Evolutionary conservation across 2,888 invertebrate species (phyloP).

Genomic region (Oscheius sp.): DNA sequence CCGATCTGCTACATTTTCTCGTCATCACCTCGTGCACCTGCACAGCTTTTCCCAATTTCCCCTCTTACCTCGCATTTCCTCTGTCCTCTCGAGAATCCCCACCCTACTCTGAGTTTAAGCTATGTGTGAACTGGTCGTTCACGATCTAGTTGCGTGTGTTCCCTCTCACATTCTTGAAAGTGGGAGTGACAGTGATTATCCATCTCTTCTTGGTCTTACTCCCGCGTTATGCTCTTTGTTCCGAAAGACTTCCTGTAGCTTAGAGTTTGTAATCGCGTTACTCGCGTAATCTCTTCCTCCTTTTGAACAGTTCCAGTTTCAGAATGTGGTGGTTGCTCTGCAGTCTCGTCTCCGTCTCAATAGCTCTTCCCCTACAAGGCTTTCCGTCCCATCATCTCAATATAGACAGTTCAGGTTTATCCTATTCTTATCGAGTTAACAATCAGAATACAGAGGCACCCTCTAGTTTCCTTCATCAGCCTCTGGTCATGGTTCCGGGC

Average conservation of each 20-base stretch:
- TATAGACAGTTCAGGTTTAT: background rate
- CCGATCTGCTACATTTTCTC: too few species aligned
- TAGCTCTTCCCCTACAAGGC: constrained; percentile 19
- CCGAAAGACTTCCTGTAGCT: background rate
- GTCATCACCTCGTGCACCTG: too few species aligned
- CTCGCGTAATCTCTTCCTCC: background rate
- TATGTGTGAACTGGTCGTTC: too few species aligned
- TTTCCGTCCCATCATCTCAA: background rate
- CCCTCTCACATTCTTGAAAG: constrained; percentile 4
- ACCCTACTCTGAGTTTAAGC: background rate
- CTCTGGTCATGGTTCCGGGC: constrained; percentile 5
- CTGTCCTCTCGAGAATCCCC: background rate
- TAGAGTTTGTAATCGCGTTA: background rate
- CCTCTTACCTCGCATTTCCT: background rate
- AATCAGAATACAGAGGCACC: too few species aligned
- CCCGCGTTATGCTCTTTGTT: background rate
- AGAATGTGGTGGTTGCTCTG: constrained; percentile 27
- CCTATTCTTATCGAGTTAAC: background rate
- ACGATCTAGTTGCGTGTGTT: too few species aligned
- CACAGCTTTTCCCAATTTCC: too few species aligned
- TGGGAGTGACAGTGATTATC: background rate
- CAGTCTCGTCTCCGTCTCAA: background rate
- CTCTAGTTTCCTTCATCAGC: background rate
- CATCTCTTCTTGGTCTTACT: background rate
- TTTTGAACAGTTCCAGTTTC: background rate